Conservation (phyloP, 2,888 invertebrate species). For the Aspidapion aeneum region DNA sequence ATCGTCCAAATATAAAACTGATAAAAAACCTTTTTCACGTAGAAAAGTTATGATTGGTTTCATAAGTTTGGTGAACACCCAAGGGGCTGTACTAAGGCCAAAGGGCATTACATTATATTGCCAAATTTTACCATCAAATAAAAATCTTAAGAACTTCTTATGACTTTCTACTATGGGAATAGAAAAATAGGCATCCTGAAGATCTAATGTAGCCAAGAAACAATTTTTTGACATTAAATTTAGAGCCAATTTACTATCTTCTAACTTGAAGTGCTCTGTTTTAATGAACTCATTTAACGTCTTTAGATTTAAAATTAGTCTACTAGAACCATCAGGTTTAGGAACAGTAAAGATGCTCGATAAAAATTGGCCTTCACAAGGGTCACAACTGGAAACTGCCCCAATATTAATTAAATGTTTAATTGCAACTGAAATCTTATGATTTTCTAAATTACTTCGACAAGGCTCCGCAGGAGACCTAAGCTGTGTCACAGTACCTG, state of each 20-base stretch:
- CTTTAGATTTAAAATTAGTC: neutral
- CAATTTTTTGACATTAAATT: conserved; percentile 22
- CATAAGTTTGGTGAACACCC: conserved; percentile 31
- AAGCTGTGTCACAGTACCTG: neutral
- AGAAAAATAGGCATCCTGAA: conserved; percentile 24
- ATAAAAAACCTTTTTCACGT: conserved; percentile 23
- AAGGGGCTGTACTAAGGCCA: conserved; percentile 28
- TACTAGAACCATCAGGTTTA: no score
- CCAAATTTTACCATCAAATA: conserved; percentile 1
- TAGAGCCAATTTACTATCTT: conserved; percentile 25
- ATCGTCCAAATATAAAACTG: conserved; percentile 30
- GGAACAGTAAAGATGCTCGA: no score
- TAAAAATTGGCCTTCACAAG: no score
- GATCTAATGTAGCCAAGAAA: conserved; percentile 19
- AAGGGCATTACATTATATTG: neutral
- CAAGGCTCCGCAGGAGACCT: neutral
- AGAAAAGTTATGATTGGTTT: conserved; percentile 26
- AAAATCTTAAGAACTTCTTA: no score
- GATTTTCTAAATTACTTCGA: neutral
- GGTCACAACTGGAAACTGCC: no score
- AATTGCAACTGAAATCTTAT: neutral
- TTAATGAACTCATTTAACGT: neutral
- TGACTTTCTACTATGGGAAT: conserved; percentile 21
- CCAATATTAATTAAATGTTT: neutral
- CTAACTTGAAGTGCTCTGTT: conserved; percentile 31